Percentiles rank a stretch among this genome's conserved stretches.
Evolutionary conservation across 1,140 invertebrate species (phyloP).

Genomic region (Hylaeus anthracinus): DNA sequence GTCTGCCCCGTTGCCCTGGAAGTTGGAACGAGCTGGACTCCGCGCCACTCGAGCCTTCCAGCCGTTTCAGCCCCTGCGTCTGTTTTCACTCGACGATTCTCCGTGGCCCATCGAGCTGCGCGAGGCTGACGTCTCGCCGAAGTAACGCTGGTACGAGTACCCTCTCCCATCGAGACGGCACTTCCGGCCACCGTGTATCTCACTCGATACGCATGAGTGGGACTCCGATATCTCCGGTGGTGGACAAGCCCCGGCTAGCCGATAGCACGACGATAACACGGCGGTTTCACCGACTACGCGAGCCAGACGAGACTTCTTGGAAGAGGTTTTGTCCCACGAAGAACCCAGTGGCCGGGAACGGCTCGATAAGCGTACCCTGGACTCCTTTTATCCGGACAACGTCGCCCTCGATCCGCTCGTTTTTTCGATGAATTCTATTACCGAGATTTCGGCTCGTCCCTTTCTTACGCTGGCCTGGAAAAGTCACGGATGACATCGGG

Average conservation of each 20-base stretch:
- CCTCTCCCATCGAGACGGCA: slow-evolving; percentile 51
- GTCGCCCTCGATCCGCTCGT: neutral
- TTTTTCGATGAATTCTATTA: slow-evolving; percentile 39
- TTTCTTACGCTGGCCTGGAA: slow-evolving; percentile 54
- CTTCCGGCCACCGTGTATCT: slow-evolving; percentile 47
- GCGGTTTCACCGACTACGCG: slow-evolving; percentile 3
- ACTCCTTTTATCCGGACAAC: slow-evolving; percentile 43
- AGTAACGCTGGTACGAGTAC: slow-evolving; percentile 26
- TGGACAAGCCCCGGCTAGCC: neutral
- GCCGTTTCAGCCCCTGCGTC: slow-evolving; percentile 26
- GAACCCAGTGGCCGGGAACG: slow-evolving; percentile 47
- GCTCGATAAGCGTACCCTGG: slow-evolving; percentile 50
- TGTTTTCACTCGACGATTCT: slow-evolving; percentile 30
- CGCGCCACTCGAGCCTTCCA: neutral
- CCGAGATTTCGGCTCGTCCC: slow-evolving; percentile 19
- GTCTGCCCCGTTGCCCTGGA: neutral
- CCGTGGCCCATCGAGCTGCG: slow-evolving; percentile 47
- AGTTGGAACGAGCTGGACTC: slow-evolving; percentile 10
- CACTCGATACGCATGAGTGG: slow-evolving; percentile 53
- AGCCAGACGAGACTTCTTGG: neutral
- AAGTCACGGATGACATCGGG: slow-evolving; percentile 48
- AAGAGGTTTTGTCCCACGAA: slow-evolving; percentile 15
- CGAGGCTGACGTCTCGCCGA: slow-evolving; percentile 20
- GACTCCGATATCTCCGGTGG: neutral
- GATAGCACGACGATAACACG: slow-evolving; percentile 50